phyloP scores from a whole-genome alignment of 2,113 vertebrate species.

The Hemiprocne comata region DNA sequence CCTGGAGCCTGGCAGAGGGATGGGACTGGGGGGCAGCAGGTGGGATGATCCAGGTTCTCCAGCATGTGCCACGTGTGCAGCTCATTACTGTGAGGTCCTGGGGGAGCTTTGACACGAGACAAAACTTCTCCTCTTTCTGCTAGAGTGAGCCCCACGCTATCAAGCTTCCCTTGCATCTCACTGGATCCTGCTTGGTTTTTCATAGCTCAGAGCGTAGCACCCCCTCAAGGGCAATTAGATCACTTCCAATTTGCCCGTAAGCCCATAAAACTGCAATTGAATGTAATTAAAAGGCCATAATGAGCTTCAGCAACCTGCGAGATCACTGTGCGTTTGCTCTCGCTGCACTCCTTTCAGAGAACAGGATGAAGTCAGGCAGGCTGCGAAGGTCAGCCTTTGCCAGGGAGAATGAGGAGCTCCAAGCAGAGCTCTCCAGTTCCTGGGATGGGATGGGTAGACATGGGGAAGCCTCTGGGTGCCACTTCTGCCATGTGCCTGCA shows the following conservation, averaged over 20 bases:
- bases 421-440: neutral
- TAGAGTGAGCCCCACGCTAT: neutral
- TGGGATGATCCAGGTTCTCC: accelerated
- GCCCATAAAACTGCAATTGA: slow-evolving; percentile 64
- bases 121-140: neutral
- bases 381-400: neutral
- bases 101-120: neutral
- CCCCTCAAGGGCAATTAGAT: slow-evolving; percentile 69
- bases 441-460: accelerated
- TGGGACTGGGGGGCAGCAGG: accelerated
- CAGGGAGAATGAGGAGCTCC: neutral
- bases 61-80: neutral
- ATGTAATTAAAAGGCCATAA: slow-evolving; percentile 73
- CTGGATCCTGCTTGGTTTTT: slow-evolving; percentile 27
- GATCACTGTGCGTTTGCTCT: neutral
- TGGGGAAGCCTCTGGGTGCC: neutral
- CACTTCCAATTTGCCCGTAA: slow-evolving; percentile 60
- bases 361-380: neutral
- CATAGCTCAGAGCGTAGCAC: slow-evolving; percentile 55
- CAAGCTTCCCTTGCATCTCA: accelerated
- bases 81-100: neutral
- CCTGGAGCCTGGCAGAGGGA: accelerated
- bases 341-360: neutral
- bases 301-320: slow-evolving; percentile 31
- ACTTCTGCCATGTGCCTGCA: accelerated